phyloP scores from a whole-genome alignment of 2,113 vertebrate genomes.

The Rhabdomys dilectus region DNA sequence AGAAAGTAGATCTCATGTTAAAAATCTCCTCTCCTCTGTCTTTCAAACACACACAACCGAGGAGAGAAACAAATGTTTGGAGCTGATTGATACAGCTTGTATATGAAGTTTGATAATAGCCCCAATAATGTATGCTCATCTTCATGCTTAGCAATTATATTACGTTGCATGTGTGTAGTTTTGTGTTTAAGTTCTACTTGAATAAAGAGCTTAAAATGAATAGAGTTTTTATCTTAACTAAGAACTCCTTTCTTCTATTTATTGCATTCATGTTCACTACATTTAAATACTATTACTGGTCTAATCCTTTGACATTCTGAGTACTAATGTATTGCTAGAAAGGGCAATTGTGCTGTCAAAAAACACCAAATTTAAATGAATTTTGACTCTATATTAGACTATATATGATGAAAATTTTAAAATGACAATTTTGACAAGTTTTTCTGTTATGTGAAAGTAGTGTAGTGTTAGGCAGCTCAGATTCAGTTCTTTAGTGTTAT shows the following conservation, averaged over 20 bases:
- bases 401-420: conserved; percentile 4
- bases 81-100: not conserved
- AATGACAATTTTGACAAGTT: not conserved
- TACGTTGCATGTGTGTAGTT: not conserved
- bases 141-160: not conserved
- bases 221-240: conserved; percentile 30
- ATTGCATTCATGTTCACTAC: not conserved
- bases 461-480: not conserved
- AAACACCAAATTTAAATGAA: conserved; percentile 15
- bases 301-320: not conserved
- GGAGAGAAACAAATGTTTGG: not conserved
- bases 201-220: not conserved
- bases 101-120: not conserved
- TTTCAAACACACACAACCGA: not conserved
- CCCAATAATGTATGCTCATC: not conserved
- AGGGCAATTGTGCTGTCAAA: not conserved
- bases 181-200: not conserved
- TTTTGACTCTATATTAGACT: not conserved
- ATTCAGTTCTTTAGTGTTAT: not conserved
- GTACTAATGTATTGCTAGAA: not conserved
- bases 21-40: not conserved
- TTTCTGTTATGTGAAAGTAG: conserved; percentile 10
- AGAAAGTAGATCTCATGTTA: not conserved
- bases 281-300: conserved; percentile 1
- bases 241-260: not conserved